Base-by-base conservation (phyloP, 2,113 vertebrate species). In the Myotis brandtii region DNA sequence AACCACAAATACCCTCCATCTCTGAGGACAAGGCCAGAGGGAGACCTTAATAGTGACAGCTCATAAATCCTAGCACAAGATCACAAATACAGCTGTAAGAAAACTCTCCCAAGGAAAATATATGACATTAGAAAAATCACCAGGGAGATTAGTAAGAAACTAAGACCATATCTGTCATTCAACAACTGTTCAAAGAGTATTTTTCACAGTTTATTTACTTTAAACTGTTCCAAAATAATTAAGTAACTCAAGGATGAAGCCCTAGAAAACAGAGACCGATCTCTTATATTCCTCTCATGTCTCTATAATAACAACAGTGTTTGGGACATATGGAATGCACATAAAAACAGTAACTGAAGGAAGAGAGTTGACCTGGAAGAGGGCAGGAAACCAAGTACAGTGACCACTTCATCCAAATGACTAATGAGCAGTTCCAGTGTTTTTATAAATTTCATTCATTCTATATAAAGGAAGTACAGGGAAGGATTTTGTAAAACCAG, bases 31-130 rank as follows among this genome's bases (percentile, higher is more conserved):
- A 89, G 96, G 67, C 86, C 73, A 91, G 54, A 96, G 82, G 86
- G 86, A 95, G 56, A 88, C 43, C n/a, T 72, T 93, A 89, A 90
- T 80, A 30, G 67, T 75, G 54, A 50, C 86, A 93, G 79, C 73
- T 95, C 91, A 95, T 83, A 97, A 97, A 96, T 93, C 54, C 88
- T 95, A 82, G 30, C 77, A 84, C 50, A 43, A 93, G 43, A 91
- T 93, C 86, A 91, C 96, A 94, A 97, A 95, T 4, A 97, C 80
- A 94, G 91, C 94, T 93, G 56, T 48, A 93, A 93, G n/a, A 89
- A 95, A 89, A 70, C 48, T 89, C 95, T 97, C 92, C 93, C 75
- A 95, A 97, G 90, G 79, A 98, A 97, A 97, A 97, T 50, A 67
- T 27, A 89, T 88, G 25, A 2, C 27, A 88, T 95, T 95, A 96